Conservation (phyloP, 92 coral and sea anemone genomes). For the Metridium senile region DNA sequence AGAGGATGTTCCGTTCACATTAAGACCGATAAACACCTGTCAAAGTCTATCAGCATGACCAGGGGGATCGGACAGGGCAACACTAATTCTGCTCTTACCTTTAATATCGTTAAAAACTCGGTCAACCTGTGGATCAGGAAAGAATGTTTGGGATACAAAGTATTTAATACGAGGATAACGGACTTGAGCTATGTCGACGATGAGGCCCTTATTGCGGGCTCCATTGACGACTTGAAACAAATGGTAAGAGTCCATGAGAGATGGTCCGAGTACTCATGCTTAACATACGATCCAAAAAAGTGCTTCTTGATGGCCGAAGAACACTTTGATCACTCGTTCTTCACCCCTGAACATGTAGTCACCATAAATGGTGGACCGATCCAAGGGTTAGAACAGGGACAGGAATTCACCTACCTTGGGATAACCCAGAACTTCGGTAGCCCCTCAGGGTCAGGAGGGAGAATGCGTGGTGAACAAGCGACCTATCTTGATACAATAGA, state of each 20-base stretch:
- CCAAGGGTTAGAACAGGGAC: too few species aligned
- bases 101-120: too few species aligned
- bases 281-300: slow-evolving; percentile 1
- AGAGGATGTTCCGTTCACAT: background rate
- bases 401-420: background rate
- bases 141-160: background rate
- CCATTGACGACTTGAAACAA: background rate
- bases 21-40: background rate
- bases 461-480: background rate
- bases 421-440: background rate
- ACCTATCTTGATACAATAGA: background rate
- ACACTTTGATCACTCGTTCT: background rate
- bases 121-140: background rate
- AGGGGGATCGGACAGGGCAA: background rate
- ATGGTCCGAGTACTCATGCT: background rate
- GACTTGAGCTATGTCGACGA: background rate
- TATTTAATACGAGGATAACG: background rate
- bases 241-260: background rate
- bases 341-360: background rate
- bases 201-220: slow-evolving; percentile 6
- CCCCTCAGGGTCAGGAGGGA: background rate
- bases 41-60: background rate
- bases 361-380: too few species aligned
- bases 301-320: background rate
- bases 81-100: too few species aligned